Base-by-base conservation (phyloP, 2,888 invertebrate genomes). In the Temnothorax ravouxi region DNA sequence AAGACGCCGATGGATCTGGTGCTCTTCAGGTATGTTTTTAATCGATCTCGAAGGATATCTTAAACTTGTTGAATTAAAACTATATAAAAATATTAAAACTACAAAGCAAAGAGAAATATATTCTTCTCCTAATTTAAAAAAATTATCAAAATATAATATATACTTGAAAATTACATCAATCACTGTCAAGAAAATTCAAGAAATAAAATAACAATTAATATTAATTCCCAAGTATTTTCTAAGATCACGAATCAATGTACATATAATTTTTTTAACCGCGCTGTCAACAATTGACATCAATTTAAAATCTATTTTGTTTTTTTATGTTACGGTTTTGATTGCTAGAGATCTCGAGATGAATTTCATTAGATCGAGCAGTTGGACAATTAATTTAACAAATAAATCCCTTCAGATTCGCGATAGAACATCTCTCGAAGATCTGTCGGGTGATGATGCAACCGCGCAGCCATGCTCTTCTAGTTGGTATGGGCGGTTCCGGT, bases 1-100 rank as follows among this genome's bases (percentile, higher is more conserved):
- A 99, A 98, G 95, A 99, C 99, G 93, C 99, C 99, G 0, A 99
- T 99, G 99, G 98, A 98, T 94, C 96, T 99, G 80, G 99, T 99
- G 5, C 95, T 99, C 50, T 98, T 98, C 95, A 97, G 97, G 97
- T 98, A 94, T 52, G 69, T 54, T 41, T 52, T 71, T 13, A 67
- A 71, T 34, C 15, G 4, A 50, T 34, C 5, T 25, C 6, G 15
- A 52, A 52, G 29, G 1, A 61, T 38, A 13, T 34, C 2, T 50
- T 29, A 69, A 62, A 38, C 4, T 11, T 5, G 11, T 38, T 62
- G n/a, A 62, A 50, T 21, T 47, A n/a, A 8, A 18, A 34, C 15
- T n/a, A 15, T n/a, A 15, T 52, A 52, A 71, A 38, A 54, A 21
- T 52, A n/a, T 38, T 34, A n/a, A 52, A 29, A 29, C n/a, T 69